Percentiles rank a stretch among this genome's conserved stretches.
These are phyloP conservation scores for Meiosimyza decipiens DNA, from an alignment of 2,888 invertebrate species.

Conservation along the genomic window DNA sequence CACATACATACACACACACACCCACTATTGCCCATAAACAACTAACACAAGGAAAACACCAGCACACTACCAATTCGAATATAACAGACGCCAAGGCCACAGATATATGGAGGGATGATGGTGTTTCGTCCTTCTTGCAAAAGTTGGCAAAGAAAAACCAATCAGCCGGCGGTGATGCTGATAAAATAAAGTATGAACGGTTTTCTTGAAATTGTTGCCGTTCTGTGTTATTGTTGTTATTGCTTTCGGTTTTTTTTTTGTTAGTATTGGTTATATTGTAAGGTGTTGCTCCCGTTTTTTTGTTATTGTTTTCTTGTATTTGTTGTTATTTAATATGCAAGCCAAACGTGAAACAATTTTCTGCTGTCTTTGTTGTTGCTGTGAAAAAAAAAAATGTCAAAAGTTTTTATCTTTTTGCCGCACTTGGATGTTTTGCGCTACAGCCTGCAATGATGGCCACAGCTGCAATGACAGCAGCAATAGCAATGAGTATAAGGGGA, in stretches of 20 bases:
- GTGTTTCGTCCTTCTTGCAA: neutral
- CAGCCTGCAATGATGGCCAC: neutral
- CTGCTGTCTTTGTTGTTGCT: neutral
- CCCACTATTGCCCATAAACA: neutral
- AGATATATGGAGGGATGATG: no score
- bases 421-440: neutral
- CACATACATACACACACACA: neutral
- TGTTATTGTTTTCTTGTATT: neutral
- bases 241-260: no score
- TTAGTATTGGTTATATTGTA: no score
- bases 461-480: neutral
- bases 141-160: conserved; percentile 15
- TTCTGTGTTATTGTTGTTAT: no score
- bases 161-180: conserved; percentile 24
- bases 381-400: neutral
- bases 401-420: neutral
- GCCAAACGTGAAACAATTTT: conserved; percentile 16
- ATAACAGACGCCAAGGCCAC: no score
- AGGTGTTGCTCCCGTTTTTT: no score
- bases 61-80: neutral
- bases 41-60: neutral
- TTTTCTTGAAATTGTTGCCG: no score
- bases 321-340: conserved; percentile 20
- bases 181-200: neutral
- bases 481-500: neutral